phyloP scores from a whole-genome alignment of 1,140 invertebrate species.

The Ganaspis sp. region DNA sequence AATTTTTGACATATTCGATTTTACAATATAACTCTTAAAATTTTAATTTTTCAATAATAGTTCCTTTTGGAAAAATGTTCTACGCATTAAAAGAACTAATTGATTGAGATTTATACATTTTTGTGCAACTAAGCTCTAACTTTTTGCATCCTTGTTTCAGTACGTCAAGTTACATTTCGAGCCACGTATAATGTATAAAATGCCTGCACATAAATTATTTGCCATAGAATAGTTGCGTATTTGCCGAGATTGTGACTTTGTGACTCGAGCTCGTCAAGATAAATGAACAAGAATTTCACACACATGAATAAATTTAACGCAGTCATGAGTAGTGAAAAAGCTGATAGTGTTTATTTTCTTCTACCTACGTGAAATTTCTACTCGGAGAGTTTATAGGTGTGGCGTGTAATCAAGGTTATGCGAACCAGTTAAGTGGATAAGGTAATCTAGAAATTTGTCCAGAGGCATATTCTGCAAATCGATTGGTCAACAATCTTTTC shows the following conservation, averaged over 20 bases:
- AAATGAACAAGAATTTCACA: background rate
- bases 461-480: background rate
- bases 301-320: constrained; percentile 5
- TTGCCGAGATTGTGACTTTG: background rate
- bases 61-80: too few relatives aligned
- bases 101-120: too few relatives aligned
- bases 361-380: constrained; percentile 18
- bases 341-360: constrained; percentile 1
- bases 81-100: too few relatives aligned
- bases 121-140: too few relatives aligned
- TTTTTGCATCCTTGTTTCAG: too few relatives aligned
- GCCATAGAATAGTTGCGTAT: background rate
- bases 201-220: too few relatives aligned
- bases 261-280: background rate
- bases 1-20: too few relatives aligned
- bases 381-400: background rate
- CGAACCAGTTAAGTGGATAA: constrained; percentile 7
- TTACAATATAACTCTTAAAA: too few relatives aligned
- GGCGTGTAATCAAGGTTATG: constrained; percentile 27
- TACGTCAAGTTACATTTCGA: too few relatives aligned
- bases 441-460: constrained; percentile 14
- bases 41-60: too few relatives aligned
- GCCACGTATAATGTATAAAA: too few relatives aligned
- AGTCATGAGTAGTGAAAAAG: background rate
- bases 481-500: background rate